Base-by-base conservation (phyloP, 2,797 vertebrate species). In the Malurus splendens region DNA sequence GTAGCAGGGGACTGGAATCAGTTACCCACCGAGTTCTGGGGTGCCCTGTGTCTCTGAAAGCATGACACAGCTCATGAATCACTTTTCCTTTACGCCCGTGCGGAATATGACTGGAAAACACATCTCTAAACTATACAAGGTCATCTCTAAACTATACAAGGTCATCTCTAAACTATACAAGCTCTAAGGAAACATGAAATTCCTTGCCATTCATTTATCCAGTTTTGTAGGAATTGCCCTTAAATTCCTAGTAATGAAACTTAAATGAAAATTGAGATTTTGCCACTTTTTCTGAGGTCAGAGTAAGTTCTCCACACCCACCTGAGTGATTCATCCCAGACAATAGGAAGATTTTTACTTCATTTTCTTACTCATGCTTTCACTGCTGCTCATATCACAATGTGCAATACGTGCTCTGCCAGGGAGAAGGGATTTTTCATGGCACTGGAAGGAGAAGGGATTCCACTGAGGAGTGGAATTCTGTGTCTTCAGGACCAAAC, bases 401-500 rank as follows among this genome's bases (percentile, higher is more conserved):
- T 3, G 57, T 11, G 12, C 57, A 51, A 6, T 4, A 41, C 1
- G 2, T 6, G 55, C 55, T 72, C n/a, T 75, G 47, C 55, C 39
- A 44, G 54, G 80, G 39, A 64, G 41, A 56, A 71, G 12, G 5
- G 15, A 61, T 36, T 64, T 51, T 32, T 42, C 44, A 33, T 13
- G 2, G 64, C 12, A 17, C 5, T 1, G 13, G 19, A 47, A 12
- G 19, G 22, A 44, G 20, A 14, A 73, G 12, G 23, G 59, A 45
- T 24, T 51, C 45, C 61, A 50, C 39, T 0, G 1, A 24, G 11
- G n/a, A 45, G 22, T 13, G 22, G 18, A 71, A 56, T 2, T 1
- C 54, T 42, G 17, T 7, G 36, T 61, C 41, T 10, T 10, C 47
- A 33, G 44, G 38, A 75, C 33, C 44, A 30, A 57, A 28, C 9